Evolutionary conservation across 2,888 invertebrate genomes (phyloP).

Genomic region (Rhyacophila evoluta): DNA sequence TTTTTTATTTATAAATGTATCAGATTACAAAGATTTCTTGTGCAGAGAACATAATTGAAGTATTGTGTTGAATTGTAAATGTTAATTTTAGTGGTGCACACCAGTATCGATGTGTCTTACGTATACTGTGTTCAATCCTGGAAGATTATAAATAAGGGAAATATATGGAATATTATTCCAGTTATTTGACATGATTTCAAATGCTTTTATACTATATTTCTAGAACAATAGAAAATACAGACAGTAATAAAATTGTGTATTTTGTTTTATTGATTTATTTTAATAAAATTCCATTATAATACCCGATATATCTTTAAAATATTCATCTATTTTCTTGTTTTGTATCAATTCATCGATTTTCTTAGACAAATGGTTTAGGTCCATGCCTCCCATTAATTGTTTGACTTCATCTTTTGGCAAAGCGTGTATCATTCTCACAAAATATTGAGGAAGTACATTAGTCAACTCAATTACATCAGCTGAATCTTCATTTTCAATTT

Average conservation of each 20-base stretch:
- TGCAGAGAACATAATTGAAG: no score
- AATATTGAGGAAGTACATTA: constrained; percentile 44
- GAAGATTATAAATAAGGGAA: not conserved
- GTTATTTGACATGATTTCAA: not conserved
- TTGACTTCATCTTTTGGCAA: constrained; percentile 33
- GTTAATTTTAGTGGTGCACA: no score
- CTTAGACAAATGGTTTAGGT: constrained; percentile 19
- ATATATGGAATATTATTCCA: not conserved
- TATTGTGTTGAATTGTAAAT: no score
- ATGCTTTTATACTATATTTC: not conserved
- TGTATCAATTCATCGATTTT: constrained; percentile 42
- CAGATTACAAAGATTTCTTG: no score
- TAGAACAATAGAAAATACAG: not conserved
- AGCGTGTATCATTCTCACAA: constrained; percentile 40
- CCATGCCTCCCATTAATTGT: not conserved
- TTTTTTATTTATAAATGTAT: no score
- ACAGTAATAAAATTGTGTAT: not conserved
- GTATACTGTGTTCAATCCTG: no score
- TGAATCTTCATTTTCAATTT: not conserved
- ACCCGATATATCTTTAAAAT: constrained; percentile 33
- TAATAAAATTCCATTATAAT: not conserved
- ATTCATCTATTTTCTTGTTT: constrained; percentile 30
- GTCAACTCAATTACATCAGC: not conserved
- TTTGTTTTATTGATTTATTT: not conserved
- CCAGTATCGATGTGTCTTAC: no score